phyloP scores from a whole-genome alignment of 2,888 invertebrate species.

The Alloscopus bannaensis region DNA sequence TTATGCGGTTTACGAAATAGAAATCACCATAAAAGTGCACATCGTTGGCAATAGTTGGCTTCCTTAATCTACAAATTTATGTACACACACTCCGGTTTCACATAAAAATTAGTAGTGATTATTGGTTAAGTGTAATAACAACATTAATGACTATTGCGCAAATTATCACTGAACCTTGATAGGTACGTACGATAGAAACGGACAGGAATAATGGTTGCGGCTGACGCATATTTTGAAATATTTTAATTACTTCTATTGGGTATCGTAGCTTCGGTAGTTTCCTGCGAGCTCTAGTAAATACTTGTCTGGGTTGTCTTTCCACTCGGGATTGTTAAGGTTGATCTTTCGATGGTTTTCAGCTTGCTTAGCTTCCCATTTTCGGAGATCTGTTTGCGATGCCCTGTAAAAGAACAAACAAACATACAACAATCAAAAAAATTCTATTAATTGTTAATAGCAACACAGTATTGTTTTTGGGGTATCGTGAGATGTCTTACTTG shows the following conservation, averaged over 20 bases:
- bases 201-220: no score
- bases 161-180: no score
- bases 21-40: no score
- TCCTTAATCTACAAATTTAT: no score
- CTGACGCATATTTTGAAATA: no score
- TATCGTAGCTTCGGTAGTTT: slow-evolving; percentile 68
- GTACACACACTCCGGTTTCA: no score
- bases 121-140: no score
- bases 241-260: slow-evolving; percentile 28
- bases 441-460: neutral
- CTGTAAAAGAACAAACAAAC: slow-evolving; percentile 76
- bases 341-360: slow-evolving; percentile 90
- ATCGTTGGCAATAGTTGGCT: no score
- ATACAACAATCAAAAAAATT: neutral
- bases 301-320: slow-evolving; percentile 97
- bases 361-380: slow-evolving; percentile 93
- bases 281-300: slow-evolving; percentile 77
- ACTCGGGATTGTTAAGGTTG: slow-evolving; percentile 91
- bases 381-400: slow-evolving; percentile 90
- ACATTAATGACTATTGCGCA: no score
- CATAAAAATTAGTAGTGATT: no score
- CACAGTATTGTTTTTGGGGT: neutral
- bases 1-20: no score
- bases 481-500: slow-evolving; percentile 80
- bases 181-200: no score